Base-by-base conservation (phyloP, 2,113 vertebrate species). In the Willisornis vidua region DNA sequence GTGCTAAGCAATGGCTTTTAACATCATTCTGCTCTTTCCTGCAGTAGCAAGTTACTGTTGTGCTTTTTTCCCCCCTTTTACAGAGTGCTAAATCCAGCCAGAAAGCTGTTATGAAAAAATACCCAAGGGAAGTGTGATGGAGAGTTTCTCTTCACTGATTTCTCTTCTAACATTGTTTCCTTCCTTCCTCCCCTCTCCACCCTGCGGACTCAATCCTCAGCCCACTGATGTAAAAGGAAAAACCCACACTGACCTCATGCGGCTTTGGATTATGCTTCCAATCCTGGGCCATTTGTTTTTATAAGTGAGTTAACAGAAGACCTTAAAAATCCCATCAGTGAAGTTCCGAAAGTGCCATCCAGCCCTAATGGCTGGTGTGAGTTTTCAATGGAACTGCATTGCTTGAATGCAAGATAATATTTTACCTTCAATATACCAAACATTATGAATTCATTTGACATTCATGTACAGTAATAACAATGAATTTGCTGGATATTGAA, bases 161-260 rank as follows among this genome's bases (percentile, higher is more conserved):
- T 94, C 88, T 96, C 86, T 91, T 65, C 79, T 93, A 91, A 90
- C 87, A 96, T 90, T 82, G 84, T 94, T 97, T 96, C 93, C 95
- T 97, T 97, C 94, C 95, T 96, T 95, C 88, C 94, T 88, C 65
- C 49, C 48, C 61, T 96, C 93, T 82, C 96, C 96, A 90, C 96
- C 96, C 96, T 79, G 41, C 0, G 0, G 89, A 55, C 45, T 95
- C 5, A 1, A 61, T 95, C 88, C 73, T 87, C 76, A 90, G 65
- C 41, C 85, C 65, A n/a, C 12, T 93, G 94, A 95, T 96, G 79
- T 92, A 85, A 97, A 95, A 94, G 96, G 90, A 95, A 97, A 95
- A 94, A 87, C 73, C 66, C 70, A 93, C 79, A 93, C 90, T 95
- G 96, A 97, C 93, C 95, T 96, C 96, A 87, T 54, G 85, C 1